Conservation (phyloP, 2,797 vertebrate genomes). For the Enteromius fasciolatus region DNA sequence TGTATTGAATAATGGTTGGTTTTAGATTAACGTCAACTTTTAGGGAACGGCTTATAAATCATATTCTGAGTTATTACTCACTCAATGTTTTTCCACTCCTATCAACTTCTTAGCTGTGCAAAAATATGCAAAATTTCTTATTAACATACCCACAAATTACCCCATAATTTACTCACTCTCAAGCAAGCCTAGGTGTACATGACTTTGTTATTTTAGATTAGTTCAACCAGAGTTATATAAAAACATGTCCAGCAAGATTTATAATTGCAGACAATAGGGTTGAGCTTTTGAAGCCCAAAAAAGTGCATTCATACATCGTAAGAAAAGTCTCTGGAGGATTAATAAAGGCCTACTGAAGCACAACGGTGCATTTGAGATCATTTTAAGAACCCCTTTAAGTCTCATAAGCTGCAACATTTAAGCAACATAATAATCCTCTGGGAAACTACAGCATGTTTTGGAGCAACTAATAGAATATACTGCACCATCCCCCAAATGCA, state of each 20-base stretch:
- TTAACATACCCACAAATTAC: neutral
- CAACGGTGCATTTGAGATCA: neutral
- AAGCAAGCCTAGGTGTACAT: too few species aligned
- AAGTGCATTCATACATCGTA: too few species aligned
- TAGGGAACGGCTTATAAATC: constrained; percentile 5
- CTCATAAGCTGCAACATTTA: neutral
- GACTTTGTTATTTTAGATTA: neutral
- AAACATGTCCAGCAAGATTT: neutral
- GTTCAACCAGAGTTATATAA: neutral
- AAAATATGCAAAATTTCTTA: neutral
- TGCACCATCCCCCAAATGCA: constrained; percentile 21
- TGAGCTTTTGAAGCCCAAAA: neutral
- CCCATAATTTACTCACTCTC: too few species aligned
- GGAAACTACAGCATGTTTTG: neutral
- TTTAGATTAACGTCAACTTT: constrained; percentile 39
- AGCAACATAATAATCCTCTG: neutral
- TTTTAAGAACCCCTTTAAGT: neutral
- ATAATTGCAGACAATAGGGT: neutral
- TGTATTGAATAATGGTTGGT: constrained; percentile 40
- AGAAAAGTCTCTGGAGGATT: too few species aligned
- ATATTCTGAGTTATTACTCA: constrained; percentile 22
- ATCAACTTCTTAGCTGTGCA: neutral
- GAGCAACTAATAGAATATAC: constrained; percentile 1
- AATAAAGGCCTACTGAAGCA: too few species aligned
- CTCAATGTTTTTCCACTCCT: neutral